Evolutionary conservation across 2,797 vertebrate species (phyloP).

Genomic region (Anomalospiza imberbis): DNA sequence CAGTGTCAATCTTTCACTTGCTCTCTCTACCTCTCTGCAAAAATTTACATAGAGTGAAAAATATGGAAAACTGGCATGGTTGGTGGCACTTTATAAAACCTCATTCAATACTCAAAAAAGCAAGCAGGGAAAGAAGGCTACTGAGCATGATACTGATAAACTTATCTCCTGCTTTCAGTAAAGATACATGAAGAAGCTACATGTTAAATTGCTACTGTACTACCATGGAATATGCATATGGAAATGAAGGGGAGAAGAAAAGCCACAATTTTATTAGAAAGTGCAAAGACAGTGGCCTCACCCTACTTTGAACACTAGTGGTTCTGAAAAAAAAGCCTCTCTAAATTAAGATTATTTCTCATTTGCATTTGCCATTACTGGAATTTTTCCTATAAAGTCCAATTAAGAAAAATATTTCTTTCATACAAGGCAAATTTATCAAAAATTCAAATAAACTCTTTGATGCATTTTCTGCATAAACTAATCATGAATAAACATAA

Average conservation of each 20-base stretch:
- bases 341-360: slow-evolving; percentile 59
- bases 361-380: slow-evolving; percentile 54
- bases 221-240: not conserved
- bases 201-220: not conserved
- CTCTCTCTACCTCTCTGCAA: slow-evolving; percentile 11
- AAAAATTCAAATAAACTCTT: slow-evolving; percentile 68
- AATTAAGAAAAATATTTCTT: slow-evolving; percentile 65
- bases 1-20: slow-evolving; percentile 33
- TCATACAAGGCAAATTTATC: slow-evolving; percentile 64
- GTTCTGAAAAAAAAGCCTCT: not conserved
- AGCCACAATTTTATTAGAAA: slow-evolving; percentile 4
- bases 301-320: not conserved
- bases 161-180: slow-evolving; percentile 16
- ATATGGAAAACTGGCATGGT: slow-evolving; percentile 2
- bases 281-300: not conserved
- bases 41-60: slow-evolving; percentile 41
- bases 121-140: not conserved
- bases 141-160: not conserved
- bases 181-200: not conserved
- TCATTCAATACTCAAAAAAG: slow-evolving; percentile 9
- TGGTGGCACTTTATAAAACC: slow-evolving; percentile 21
- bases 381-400: slow-evolving; percentile 51
- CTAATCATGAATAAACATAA: slow-evolving; percentile 71
- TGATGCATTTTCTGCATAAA: slow-evolving; percentile 63
- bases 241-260: slow-evolving; percentile 6